Evolutionary conservation across 2,888 invertebrate genomes (phyloP).

Genomic region (Drosophila flavopinicola): DNA sequence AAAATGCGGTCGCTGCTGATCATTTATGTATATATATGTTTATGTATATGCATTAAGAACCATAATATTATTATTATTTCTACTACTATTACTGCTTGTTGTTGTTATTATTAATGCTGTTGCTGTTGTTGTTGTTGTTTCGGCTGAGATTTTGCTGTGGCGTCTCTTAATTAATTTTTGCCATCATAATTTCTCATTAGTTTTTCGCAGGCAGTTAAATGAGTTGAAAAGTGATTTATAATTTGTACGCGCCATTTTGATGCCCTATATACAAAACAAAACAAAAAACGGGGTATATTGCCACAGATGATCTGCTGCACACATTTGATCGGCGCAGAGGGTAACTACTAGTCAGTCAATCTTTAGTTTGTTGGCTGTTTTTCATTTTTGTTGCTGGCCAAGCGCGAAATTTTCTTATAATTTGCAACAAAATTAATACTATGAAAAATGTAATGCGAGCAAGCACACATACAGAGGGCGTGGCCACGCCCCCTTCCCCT

Average conservation of each 20-base stretch:
- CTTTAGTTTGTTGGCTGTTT: slow-evolving; percentile 3
- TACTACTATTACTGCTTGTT: slow-evolving; percentile 31
- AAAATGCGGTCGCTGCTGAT: slow-evolving; percentile 41
- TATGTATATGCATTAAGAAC: slow-evolving; percentile 7
- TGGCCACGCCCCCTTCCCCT: background rate
- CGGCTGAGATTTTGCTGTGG: slow-evolving; percentile 41
- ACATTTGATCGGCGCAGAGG: background rate
- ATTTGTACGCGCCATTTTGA: slow-evolving; percentile 18
- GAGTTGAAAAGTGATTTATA: slow-evolving; percentile 75
- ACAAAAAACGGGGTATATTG: background rate
- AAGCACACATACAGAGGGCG: slow-evolving; percentile 30
- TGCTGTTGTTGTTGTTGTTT: slow-evolving; percentile 38
- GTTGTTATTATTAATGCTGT: slow-evolving; percentile 40
- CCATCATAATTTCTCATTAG: slow-evolving; percentile 66
- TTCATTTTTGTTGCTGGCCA: slow-evolving; percentile 22
- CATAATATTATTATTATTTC: slow-evolving; percentile 23
- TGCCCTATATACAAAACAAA: slow-evolving; percentile 26
- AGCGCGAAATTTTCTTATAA: slow-evolving; percentile 44
- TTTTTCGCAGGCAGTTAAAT: slow-evolving; percentile 66
- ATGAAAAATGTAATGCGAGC: slow-evolving; percentile 67
- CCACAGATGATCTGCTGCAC: too few relatives aligned
- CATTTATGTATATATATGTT: slow-evolving; percentile 3
- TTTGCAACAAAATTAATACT: slow-evolving; percentile 60
- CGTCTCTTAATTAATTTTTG: slow-evolving; percentile 68
- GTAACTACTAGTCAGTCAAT: slow-evolving; percentile 2